Base-by-base conservation (phyloP, 2,113 vertebrate species). In the Phocoena phocoena region DNA sequence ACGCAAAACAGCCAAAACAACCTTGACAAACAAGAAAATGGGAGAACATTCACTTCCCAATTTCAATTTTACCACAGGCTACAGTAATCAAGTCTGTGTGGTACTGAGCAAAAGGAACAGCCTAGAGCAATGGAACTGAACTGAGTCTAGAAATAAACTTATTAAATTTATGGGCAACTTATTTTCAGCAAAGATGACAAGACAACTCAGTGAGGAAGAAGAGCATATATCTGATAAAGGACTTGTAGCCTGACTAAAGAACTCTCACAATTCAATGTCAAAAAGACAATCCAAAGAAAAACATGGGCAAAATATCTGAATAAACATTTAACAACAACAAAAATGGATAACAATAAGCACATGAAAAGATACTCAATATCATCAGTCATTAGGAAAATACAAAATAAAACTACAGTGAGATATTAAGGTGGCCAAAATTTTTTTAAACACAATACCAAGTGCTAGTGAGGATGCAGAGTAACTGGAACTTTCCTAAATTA, bases 321-420 rank as follows among this genome's bases (percentile, higher is more conserved):
- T 65, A 71, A 90, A 73, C 36, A 67, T 60, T 58, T 73, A 63
- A 79, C 25, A 9, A 44, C 44, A 8, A 65, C 8, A 77, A 77
- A 65, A 60, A 68, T 3, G 8, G 23, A 21, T 17, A 53, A 53
- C 47, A 53, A 50, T 47, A 53, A 87, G 68, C 44, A 87, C 28
- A 63, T 21, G 12, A 83, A 77, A 63, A 68, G 60, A 81, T 18
- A 60, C 2, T 41, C 47, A 85, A 25, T 41, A 62, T 77, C 44
- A 47, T 68, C 58, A 87, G 33, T 93, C 50, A 82, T 77, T 58
- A 97, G 44, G n/a, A 58, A 93, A 90, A 77, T 86, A 8, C n/a
- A 87, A 88, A 82, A n/a, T 63, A 53, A 91, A 91, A 53, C 62
- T 62, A 88, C 41, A 67, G 33, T 7, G n/a, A 31, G 36, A 36